phyloP scores from a whole-genome alignment of 2,797 vertebrate genomes.

The Trachops cirrhosus region DNA sequence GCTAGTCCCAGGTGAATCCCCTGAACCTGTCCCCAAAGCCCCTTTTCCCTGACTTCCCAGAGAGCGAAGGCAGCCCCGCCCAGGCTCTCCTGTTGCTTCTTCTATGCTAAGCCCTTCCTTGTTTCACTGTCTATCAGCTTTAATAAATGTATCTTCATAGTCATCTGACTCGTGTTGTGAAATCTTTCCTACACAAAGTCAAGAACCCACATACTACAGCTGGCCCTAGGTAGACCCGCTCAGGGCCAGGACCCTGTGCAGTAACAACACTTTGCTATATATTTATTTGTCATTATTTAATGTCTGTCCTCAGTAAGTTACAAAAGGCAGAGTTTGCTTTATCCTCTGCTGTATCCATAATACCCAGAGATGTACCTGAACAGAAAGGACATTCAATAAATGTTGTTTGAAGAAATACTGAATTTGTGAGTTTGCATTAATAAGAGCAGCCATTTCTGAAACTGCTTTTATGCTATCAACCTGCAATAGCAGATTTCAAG shows the following conservation, averaged over 20 bases:
- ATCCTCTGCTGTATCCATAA: not conserved
- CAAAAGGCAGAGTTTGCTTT: not conserved
- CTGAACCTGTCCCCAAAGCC: not conserved
- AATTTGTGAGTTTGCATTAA: not conserved
- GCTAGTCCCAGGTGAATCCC: not conserved
- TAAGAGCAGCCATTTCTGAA: slow-evolving; percentile 1
- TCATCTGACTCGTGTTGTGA: not conserved
- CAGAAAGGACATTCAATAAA: slow-evolving; percentile 9
- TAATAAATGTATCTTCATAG: not conserved
- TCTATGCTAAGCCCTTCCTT: too few relatives aligned
- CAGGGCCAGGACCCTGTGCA: not conserved
- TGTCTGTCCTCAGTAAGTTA: not conserved
- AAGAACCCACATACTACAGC: not conserved
- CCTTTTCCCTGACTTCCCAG: not conserved
- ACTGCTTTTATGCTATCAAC: not conserved
- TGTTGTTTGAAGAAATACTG: not conserved
- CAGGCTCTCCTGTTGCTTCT: not conserved
- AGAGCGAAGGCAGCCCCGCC: not conserved
- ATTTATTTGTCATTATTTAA: slow-evolving; percentile 22
- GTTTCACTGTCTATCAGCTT: too few relatives aligned
- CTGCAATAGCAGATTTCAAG: slow-evolving; percentile 1
- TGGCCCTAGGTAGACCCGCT: not conserved
- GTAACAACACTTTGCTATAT: not conserved
- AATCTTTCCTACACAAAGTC: not conserved
- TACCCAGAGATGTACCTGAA: not conserved